Evolutionary conservation across 2,888 invertebrate species (phyloP).

Genomic region (Ochropleura leucogaster): DNA sequence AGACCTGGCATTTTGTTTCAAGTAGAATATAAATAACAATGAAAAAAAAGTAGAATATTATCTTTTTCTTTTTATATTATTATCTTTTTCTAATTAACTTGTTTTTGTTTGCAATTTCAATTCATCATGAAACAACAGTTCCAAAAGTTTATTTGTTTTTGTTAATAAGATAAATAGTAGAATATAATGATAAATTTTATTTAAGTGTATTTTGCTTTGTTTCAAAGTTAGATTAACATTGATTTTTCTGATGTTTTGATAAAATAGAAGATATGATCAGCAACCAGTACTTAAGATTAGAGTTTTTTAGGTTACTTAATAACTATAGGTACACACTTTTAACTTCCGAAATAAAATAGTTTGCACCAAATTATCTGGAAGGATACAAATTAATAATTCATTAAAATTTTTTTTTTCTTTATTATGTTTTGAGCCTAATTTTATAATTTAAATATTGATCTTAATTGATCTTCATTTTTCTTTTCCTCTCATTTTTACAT

Average conservation of each 20-base stretch:
- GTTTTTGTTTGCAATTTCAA: neutral
- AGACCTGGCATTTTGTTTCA: neutral
- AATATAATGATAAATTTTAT: neutral
- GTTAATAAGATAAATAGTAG: too few relatives aligned
- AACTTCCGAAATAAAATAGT: neutral
- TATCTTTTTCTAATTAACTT: neutral
- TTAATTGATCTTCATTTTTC: too few relatives aligned
- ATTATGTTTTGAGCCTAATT: too few relatives aligned
- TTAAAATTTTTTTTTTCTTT: too few relatives aligned
- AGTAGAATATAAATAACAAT: neutral
- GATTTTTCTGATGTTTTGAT: neutral
- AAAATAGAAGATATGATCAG: neutral
- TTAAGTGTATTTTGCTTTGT: neutral
- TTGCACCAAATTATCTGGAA: neutral
- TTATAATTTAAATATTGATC: too few relatives aligned
- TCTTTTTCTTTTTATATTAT: neutral
- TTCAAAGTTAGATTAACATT: too few relatives aligned
- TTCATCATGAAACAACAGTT: neutral
- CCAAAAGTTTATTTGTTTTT: neutral
- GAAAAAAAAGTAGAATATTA: neutral
- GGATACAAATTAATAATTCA: too few relatives aligned
- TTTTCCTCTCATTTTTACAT: too few relatives aligned
- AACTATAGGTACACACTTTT: neutral
- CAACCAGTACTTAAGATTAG: neutral
- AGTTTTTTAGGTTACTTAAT: neutral